Evolutionary conservation across 2,797 vertebrate species (phyloP), one percentile per base, ranked within the genome.

Genomic region (Onychomys torridus): DNA sequence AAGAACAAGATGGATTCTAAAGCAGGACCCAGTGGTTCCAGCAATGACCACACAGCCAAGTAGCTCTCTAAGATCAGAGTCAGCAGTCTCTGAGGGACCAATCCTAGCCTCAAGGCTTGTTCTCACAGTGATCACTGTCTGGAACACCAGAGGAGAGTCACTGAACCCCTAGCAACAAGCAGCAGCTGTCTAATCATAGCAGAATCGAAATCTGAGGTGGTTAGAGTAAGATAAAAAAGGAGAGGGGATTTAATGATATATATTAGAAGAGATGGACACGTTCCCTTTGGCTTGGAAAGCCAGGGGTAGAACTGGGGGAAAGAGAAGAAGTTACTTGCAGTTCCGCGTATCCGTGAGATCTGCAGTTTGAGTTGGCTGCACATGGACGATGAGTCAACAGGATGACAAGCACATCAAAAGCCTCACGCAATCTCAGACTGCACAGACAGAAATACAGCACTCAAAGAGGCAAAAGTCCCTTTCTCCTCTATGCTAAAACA

Each of bases 401-500:
- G 27, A n/a, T 91, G 89, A 90, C 6, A 0, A 4, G 49, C 21
- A 82, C 88, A 59, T 69, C 90, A 83, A 63, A 75, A 85, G 40
- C 63, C 86, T 69, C 93, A 43, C 4, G 89, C 65, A 95, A 93
- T 81, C 96, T 78, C 32, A 57, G 83, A 89, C 25, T 76, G 27
- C 79, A 46, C 25, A 21, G 61, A 71, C 46, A 90, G 87, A 93
- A 93, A 88, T 5, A 61, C 0, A 23, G 71, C 29, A 11, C 75
- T 82, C 79, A 57, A 7, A 52, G 55, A 93, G 55, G 76, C 59
- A 88, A 93, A 97, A 85, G 76, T 91, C 91, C 94, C 93, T 79
- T 95, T 94, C 77, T 85, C 37, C 46, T 86, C 79, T 29, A 46
- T n/a, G 65, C 83, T 81, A 40, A 46, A 93, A 92, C 16, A 76